Evolutionary conservation across 2,113 vertebrate genomes (phyloP), one percentile per base, ranked within the genome.

Genomic region (Xenopus laevis): DNA sequence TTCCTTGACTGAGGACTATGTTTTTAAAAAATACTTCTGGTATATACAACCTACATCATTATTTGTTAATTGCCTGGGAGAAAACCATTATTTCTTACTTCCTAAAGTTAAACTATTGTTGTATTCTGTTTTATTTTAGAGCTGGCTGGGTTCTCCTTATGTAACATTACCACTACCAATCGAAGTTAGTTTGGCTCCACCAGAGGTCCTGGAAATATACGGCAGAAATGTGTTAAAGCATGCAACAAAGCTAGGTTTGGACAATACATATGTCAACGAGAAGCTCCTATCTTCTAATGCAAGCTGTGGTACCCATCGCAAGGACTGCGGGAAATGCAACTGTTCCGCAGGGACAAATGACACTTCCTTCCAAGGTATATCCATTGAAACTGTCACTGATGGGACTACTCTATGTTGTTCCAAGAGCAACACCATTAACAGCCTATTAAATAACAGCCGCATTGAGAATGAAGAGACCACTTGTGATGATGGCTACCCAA

Each of bases 371-470:
- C 91, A 91, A 12, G 86, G 89, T n/a, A 77, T 96, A 62, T 96
- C 94, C 74, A 94, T 98, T 4, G 84, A 93, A 61, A 96, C 93
- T 0, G 95, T 98, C 17, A 94, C 84, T 0, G 92, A 84, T 5
- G 89, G 89, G 23, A 89, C 84, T 59, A 81, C 71, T 0, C 47
- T 71, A 0, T 83, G 82, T 2, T 13, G 67, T 59, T 82, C 86
- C 72, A 81, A 80, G 4, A 78, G 76, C 71, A n/a, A 7, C 10
- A 78, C 78, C 10, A 88, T 82, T 5, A 79, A 80, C 60, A 16
- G 27, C 27, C 65, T 20, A 8, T 13, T 78, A 0, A 23, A 77
- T 2, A 5, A 30, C 27, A 17, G 5, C 0, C 5, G 80, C 33
- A 79, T 79, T 44, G 78, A 73, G 1, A 77, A 60, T 44, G 63